Evolutionary conservation across 2,113 vertebrate genomes (phyloP).

Genomic region (Atlantisia rogersi): DNA sequence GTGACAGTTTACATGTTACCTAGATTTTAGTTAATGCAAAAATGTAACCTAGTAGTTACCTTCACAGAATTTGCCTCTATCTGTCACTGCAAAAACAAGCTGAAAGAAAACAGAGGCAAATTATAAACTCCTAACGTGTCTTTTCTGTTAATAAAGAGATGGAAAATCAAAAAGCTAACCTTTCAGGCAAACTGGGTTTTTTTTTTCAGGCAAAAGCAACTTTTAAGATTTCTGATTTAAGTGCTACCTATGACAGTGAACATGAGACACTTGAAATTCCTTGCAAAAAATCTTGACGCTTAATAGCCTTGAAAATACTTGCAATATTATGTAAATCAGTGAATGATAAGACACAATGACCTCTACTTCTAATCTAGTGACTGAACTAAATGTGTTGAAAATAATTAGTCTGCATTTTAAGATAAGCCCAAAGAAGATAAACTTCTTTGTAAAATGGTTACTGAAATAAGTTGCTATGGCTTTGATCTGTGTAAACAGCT

Average conservation of each 20-base stretch:
- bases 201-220: neutral
- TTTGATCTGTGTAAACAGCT: neutral
- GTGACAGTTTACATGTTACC: rapidly evolving
- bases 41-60: neutral
- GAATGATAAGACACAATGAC: neutral
- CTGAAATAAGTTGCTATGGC: neutral
- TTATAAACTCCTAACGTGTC: neutral
- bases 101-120: neutral
- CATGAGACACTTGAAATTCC: neutral
- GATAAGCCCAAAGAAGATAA: neutral
- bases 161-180: neutral
- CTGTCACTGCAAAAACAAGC: neutral
- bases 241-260: neutral
- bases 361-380: neutral
- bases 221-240: neutral
- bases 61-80: neutral
- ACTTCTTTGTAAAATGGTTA: neutral
- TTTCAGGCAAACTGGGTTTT: neutral
- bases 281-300: neutral
- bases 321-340: neutral
- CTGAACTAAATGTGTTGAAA: neutral
- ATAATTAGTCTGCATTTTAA: neutral
- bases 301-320: neutral
- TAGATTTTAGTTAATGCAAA: neutral
- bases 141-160: neutral